Base-by-base conservation (phyloP, 2,113 vertebrate species). In the Lampris incognitus region DNA sequence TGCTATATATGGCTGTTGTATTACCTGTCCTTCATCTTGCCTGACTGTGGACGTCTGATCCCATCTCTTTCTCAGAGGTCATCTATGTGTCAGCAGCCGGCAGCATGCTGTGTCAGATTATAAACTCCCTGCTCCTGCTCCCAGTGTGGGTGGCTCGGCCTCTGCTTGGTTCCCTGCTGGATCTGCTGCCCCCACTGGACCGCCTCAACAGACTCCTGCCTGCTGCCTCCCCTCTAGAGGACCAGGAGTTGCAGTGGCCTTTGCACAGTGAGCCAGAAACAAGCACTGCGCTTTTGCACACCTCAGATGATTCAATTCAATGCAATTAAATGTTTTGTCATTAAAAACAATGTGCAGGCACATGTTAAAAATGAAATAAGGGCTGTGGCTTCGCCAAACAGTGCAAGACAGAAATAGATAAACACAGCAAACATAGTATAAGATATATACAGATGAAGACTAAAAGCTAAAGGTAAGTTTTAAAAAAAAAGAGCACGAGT, bases 191-290 rank as follows among this genome's bases (percentile, higher is more conserved):
- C 0, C 97, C 98, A 54, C 92, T 99, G 74, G 98, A 99, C 93
- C 91, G 94, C 58, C 95, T 99, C 71, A 99, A 99, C 85, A 93
- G 97, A 54, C 94, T 99, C 37, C 83, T 99, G 78, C 97, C 97
- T 1, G 98, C 97, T 9, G 97, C 97, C 3, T 85, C 91, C n/a
- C 96, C 96, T 49, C 85, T 99, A 83, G 98, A 99, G 91, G 97
- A 99, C 85, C 97, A 99, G 82, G 98, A 99, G 85, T 88, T 99
- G 81, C 97, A 99, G 88, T 99, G 98, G 98, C 98, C 98, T 60
- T 95, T 99, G 66, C 97, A 99, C 68, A 97, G 98, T 99, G 85
- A 91, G 93, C 5, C 39, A 0, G 38, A 54, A 10, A 61, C n/a
- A 59, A 44, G 37, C 13, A 49, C 48, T 2, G 11, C 4, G 44